Percentiles rank a stretch among this genome's conserved stretches.
Evolutionary conservation across 2,888 invertebrate genomes (phyloP).

Genomic region (Dicyrtomina minuta): DNA sequence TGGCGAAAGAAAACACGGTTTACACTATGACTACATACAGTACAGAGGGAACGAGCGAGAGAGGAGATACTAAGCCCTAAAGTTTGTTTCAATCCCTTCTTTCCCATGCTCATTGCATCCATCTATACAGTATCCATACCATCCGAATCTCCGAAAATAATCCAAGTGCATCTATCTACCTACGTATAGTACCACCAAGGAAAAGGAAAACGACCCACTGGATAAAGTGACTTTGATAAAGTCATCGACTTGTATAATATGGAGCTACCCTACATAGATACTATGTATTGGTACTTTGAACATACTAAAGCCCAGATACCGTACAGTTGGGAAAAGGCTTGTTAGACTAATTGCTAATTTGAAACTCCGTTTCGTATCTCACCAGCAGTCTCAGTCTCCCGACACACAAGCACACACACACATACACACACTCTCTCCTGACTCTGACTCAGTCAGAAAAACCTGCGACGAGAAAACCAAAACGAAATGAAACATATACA

Average conservation of each 20-base stretch:
- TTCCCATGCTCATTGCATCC: too few relatives aligned
- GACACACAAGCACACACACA: not conserved
- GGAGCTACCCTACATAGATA: not conserved
- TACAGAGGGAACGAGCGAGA: too few relatives aligned
- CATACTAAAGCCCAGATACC: constrained; percentile 4
- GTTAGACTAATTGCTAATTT: constrained; percentile 35
- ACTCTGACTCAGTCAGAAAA: not conserved
- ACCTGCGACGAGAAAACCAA: too few relatives aligned
- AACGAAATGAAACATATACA: constrained; percentile 5
- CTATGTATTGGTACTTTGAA: not conserved
- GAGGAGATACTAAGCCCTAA: too few relatives aligned
- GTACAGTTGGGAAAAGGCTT: constrained; percentile 10
- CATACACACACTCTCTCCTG: not conserved
- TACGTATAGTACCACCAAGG: too few relatives aligned
- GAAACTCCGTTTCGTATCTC: constrained; percentile 21
- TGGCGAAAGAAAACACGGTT: too few relatives aligned
- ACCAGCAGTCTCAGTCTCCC: constrained; percentile 8
- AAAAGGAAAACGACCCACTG: too few relatives aligned
- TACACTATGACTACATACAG: too few relatives aligned
- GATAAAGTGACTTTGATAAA: constrained; percentile 8
- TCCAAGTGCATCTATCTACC: too few relatives aligned
- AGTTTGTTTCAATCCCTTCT: constrained; percentile 10
- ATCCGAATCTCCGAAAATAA: too few relatives aligned
- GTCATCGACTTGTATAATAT: not conserved
- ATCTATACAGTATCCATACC: too few relatives aligned